Conservation (phyloP, 2,113 vertebrate genomes). For the Nanger granti region DNA sequence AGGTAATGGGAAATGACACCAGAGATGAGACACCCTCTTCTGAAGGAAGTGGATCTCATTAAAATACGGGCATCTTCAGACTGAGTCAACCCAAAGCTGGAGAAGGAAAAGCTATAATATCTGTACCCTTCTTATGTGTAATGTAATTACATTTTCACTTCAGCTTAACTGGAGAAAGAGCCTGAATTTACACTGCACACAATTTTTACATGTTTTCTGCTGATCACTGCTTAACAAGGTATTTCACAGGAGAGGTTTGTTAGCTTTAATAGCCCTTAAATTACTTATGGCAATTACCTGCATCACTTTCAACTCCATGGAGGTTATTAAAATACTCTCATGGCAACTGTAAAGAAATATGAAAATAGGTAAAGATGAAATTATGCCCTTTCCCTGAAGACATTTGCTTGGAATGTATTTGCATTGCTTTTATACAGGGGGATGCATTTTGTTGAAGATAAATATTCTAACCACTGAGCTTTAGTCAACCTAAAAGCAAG, state of each 20-base stretch:
- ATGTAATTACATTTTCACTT: slow-evolving; percentile 72
- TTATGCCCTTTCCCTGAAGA: slow-evolving; percentile 60
- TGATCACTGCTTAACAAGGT: slow-evolving; percentile 75
- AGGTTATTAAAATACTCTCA: slow-evolving; percentile 78
- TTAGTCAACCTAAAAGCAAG: slow-evolving; percentile 28
- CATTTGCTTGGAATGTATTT: slow-evolving; percentile 62
- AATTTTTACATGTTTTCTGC: slow-evolving; percentile 67
- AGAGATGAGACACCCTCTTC: slow-evolving; percentile 12
- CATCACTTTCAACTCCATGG: slow-evolving; percentile 72
- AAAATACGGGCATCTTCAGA: slow-evolving; percentile 19
- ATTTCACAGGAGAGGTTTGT: slow-evolving; percentile 76
- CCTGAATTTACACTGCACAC: slow-evolving; percentile 67
- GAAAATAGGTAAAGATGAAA: slow-evolving; percentile 75
- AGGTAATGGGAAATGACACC: slow-evolving; percentile 9
- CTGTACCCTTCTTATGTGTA: slow-evolving; percentile 60
- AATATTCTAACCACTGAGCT: background rate
- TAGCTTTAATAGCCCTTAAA: slow-evolving; percentile 79
- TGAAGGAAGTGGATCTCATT: slow-evolving; percentile 40
- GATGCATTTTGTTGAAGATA: slow-evolving; percentile 43
- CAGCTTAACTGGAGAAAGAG: slow-evolving; percentile 63
- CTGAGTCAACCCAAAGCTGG: background rate
- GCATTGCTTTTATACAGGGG: slow-evolving; percentile 53
- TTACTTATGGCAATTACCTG: slow-evolving; percentile 79
- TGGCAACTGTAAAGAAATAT: slow-evolving; percentile 74
- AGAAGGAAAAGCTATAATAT: slow-evolving; percentile 35